A percentile compares a stretch with the other conserved stretches of the same genome.
Conservation (phyloP, 2,113 vertebrate species). For the Pelvicachromis taeniatus region DNA sequence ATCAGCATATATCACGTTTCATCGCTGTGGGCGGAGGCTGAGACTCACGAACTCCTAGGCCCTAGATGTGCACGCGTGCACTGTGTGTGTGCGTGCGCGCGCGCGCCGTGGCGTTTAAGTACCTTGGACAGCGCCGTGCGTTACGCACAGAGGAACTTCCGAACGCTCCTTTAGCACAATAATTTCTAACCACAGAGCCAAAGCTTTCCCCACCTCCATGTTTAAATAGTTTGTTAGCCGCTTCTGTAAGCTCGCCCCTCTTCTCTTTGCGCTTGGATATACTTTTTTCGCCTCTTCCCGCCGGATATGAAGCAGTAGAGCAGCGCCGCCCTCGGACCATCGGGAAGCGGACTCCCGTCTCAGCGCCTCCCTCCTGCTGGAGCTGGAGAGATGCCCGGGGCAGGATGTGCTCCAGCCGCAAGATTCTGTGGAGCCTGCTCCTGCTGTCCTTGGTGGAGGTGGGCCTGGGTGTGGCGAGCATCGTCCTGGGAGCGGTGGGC, state of each 20-base stretch:
- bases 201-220: not conserved
- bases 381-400: conserved; percentile 85
- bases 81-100: not conserved
- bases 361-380: conserved; percentile 63
- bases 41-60: not conserved
- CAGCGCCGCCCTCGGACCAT: not conserved
- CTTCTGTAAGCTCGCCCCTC: not conserved
- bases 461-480: conserved; percentile 96
- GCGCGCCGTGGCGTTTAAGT: conserved; percentile 18
- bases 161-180: not conserved
- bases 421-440: conserved; percentile 97
- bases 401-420: conserved; percentile 96
- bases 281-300: not conserved
- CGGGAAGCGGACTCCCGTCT: conserved; percentile 34
- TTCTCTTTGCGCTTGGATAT: not conserved
- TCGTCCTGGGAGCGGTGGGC: conserved; percentile 93
- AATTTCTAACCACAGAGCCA: not conserved
- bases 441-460: conserved; percentile 96
- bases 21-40: not conserved
- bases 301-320: not conserved
- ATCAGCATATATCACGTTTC: not conserved
- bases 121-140: conserved; percentile 52
- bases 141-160: conserved; percentile 11
- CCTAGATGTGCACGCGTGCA: not conserved
- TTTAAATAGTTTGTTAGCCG: not conserved